Evolutionary conservation across 1,140 invertebrate species (phyloP).

Genomic region (Lamellibrachia luymesi): DNA sequence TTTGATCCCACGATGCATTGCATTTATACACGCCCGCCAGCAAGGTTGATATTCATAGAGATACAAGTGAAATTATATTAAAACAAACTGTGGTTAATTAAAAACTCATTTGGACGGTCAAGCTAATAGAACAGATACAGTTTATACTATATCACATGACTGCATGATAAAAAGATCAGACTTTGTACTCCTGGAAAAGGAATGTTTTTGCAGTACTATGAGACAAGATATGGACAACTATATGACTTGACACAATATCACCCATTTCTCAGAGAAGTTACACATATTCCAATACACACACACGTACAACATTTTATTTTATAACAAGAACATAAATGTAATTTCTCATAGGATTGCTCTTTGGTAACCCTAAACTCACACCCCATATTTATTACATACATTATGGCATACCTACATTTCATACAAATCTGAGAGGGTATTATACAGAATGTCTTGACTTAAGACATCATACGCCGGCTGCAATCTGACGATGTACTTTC

Average conservation of each 20-base stretch:
- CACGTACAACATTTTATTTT: neutral
- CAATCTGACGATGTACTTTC: conserved; percentile 65
- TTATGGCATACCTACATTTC: neutral
- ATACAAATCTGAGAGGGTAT: neutral
- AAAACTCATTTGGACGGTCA: no score
- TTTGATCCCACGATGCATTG: no score
- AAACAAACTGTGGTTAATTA: no score
- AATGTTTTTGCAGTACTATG: neutral
- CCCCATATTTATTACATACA: neutral
- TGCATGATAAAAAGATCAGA: no score
- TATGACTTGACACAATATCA: neutral
- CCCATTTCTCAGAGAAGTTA: neutral
- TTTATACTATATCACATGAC: no score
- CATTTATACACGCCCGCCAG: no score
- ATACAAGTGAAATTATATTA: no score
- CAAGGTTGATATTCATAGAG: no score
- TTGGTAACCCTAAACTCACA: neutral
- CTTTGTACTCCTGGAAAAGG: no score
- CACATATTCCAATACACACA: neutral
- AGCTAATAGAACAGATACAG: no score
- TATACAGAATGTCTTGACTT: neutral
- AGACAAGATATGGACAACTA: neutral
- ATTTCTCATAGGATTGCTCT: neutral
- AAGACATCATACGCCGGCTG: conserved; percentile 47
- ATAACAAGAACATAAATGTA: neutral